phyloP scores from a whole-genome alignment of 2,797 vertebrate species.

The Pyrocephalus nanus region DNA sequence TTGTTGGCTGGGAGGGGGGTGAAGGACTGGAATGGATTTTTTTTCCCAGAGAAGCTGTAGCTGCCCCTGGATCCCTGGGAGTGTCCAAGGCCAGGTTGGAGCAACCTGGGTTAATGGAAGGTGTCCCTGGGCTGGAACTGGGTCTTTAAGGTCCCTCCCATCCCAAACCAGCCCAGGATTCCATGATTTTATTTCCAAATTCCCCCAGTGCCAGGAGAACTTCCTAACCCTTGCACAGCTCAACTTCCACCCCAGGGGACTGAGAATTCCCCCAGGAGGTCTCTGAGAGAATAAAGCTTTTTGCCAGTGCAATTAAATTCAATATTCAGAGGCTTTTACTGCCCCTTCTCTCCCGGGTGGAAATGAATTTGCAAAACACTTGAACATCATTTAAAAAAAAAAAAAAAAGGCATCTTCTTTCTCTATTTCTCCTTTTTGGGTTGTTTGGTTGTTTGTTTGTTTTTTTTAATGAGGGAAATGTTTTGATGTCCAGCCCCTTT shows the following conservation, averaged over 20 bases:
- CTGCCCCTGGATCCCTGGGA: neutral
- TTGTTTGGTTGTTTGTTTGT: no score
- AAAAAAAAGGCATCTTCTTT: neutral
- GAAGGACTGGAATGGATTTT: neutral
- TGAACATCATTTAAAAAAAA: neutral
- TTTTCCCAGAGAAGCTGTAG: neutral
- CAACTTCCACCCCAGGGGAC: neutral
- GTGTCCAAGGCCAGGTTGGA: neutral
- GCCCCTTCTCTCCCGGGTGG: neutral
- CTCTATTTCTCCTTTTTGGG: neutral
- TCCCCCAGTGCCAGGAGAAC: neutral
- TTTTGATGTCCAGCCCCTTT: neutral
- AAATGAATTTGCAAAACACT: neutral
- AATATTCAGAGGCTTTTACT: neutral
- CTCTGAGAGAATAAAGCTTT: neutral
- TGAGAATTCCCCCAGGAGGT: neutral
- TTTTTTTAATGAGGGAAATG: neutral
- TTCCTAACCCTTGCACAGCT: neutral
- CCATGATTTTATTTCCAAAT: neutral
- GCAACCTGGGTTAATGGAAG: neutral
- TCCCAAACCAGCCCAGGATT: accelerated
- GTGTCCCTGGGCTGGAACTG: neutral
- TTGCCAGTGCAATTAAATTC: neutral
- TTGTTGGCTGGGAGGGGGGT: neutral
- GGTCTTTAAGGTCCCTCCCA: neutral